A percentile compares a stretch with the other conserved stretches of the same genome.
Conservation (phyloP, 1,140 invertebrate species). For the Leucophenga varia region DNA sequence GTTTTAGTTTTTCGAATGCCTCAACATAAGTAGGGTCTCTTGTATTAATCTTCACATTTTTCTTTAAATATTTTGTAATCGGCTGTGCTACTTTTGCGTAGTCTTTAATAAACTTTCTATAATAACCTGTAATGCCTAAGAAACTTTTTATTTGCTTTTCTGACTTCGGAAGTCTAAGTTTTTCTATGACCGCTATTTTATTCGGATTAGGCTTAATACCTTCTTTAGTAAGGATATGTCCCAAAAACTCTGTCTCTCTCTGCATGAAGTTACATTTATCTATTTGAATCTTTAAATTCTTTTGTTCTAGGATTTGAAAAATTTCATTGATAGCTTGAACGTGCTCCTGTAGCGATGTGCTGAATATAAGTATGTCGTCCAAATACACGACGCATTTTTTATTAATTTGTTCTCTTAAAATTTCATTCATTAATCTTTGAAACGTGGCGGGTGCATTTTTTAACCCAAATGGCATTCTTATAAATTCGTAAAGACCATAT, state of each 20-base stretch:
- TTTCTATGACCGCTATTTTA: constrained; percentile 6
- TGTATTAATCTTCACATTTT: constrained; percentile 5
- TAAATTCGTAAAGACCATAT: constrained; percentile 47
- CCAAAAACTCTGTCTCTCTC: constrained; percentile 12
- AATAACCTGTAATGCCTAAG: no score
- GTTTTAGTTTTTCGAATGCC: constrained; percentile 16
- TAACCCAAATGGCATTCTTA: constrained; percentile 55
- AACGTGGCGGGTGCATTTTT: constrained; percentile 55
- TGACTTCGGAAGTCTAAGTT: no score
- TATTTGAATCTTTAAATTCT: constrained; percentile 8
- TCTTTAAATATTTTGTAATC: constrained; percentile 14
- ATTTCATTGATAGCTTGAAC: no score
- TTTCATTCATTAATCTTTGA: constrained; percentile 45
- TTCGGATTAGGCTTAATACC: constrained; percentile 12
- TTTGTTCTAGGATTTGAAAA: constrained; percentile 7
- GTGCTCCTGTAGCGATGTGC: constrained; percentile 5
- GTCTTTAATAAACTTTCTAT: constrained; percentile 3
- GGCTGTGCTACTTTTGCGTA: constrained; percentile 5
- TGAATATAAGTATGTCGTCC: constrained; percentile 4
- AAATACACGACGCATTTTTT: constrained; percentile 23
- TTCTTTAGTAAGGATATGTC: no score
- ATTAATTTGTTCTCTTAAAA: constrained; percentile 39
- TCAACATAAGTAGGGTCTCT: constrained; percentile 10
- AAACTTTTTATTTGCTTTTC: constrained; percentile 9
- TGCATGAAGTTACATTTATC: constrained; percentile 14